Evolutionary conservation across 1,140 invertebrate species (phyloP).

Genomic region (Bombus pyrosoma): DNA sequence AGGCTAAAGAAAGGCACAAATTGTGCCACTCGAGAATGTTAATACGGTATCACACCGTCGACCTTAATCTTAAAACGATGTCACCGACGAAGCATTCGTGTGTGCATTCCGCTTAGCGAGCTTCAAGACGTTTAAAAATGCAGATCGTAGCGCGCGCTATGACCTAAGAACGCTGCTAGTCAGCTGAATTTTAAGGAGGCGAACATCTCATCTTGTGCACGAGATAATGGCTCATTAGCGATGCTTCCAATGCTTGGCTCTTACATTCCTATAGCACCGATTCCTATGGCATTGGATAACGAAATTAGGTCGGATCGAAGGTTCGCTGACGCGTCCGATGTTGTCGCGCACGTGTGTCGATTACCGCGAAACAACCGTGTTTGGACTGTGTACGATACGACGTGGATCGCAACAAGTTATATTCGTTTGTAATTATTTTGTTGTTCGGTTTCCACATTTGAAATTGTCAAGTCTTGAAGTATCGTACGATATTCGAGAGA

Average conservation of each 20-base stretch:
- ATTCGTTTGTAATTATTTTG: no score
- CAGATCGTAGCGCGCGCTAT: constrained; percentile 45
- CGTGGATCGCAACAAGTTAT: background rate
- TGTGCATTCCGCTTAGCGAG: constrained; percentile 32
- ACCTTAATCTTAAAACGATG: constrained; percentile 50
- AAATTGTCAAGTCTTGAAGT: background rate
- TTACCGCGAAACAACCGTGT: background rate
- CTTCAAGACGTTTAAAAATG: constrained; percentile 63
- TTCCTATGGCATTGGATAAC: constrained; percentile 27
- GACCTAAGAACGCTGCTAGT: constrained; percentile 52
- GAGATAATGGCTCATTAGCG: constrained; percentile 44
- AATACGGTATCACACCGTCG: constrained; percentile 29
- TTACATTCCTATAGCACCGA: constrained; percentile 6
- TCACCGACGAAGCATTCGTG: constrained; percentile 24
- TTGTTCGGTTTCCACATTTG: no score
- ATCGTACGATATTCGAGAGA: background rate
- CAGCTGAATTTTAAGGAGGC: constrained; percentile 63
- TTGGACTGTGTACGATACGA: background rate
- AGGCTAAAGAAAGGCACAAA: constrained; percentile 16
- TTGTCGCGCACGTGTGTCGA: no score
- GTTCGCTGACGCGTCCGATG: background rate
- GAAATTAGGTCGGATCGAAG: constrained; percentile 4
- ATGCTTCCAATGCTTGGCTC: constrained; percentile 22
- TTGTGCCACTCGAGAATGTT: constrained; percentile 35
- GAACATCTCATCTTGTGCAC: constrained; percentile 36